Percentiles rank a stretch among this genome's conserved stretches.
Evolutionary conservation across 2,797 vertebrate species (phyloP).

Genomic region (Peromyscus attwateri): DNA sequence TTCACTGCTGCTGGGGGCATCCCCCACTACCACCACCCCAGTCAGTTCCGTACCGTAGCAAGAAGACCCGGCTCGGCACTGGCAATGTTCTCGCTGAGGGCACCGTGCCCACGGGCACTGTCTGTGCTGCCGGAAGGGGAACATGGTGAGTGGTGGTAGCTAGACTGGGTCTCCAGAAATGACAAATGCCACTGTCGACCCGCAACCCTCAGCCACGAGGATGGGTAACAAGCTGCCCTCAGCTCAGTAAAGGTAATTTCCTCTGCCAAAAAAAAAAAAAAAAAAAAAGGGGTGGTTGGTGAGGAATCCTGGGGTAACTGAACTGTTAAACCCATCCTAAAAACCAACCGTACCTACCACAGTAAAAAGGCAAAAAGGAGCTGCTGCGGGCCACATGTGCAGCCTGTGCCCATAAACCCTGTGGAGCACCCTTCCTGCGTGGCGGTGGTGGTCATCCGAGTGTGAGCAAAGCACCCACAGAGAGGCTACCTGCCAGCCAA

Average conservation of each 20-base stretch:
- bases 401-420: background rate
- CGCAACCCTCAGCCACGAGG: constrained; percentile 95
- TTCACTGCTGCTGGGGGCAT: constrained; percentile 95
- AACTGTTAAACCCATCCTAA: background rate
- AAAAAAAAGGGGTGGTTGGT: constrained; percentile 96
- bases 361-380: background rate
- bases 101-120: constrained; percentile 96
- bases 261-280: constrained; percentile 80
- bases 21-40: background rate
- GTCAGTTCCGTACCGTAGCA: constrained; percentile 97
- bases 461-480: constrained; percentile 79
- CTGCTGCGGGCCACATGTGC: background rate
- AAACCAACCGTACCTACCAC: background rate
- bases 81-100: constrained; percentile 95
- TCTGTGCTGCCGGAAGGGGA: constrained; percentile 94
- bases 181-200: constrained; percentile 94
- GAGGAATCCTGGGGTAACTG: background rate
- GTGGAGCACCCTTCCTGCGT: background rate
- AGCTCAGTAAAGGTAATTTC: constrained; percentile 96
- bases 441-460: background rate
- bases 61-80: constrained; percentile 97
- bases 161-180: constrained; percentile 95
- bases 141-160: constrained; percentile 94
- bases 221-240: constrained; percentile 91
- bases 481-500: constrained; percentile 97